Conservation (phyloP, 2,888 invertebrate genomes). For the Cryptocheilus praepositus region DNA sequence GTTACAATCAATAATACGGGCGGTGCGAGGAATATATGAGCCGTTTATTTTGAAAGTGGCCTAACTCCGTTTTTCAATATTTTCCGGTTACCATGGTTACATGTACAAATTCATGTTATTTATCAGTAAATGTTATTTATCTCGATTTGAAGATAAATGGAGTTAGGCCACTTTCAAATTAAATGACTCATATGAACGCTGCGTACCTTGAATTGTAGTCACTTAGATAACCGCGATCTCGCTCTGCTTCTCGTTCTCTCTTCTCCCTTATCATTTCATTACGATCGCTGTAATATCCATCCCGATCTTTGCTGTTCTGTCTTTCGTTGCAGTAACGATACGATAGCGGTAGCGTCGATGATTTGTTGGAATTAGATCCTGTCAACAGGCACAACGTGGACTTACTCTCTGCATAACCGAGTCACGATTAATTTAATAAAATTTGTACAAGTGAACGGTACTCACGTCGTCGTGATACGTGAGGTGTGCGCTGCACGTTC, state of each 20-base stretch:
- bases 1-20: not conserved
- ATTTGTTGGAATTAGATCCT: constrained; percentile 85
- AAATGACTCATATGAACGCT: too few species aligned
- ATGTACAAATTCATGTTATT: too few species aligned
- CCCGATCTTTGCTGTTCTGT: constrained; percentile 81
- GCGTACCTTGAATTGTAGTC: constrained; percentile 86
- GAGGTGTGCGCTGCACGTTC: constrained; percentile 90
- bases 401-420: too few species aligned
- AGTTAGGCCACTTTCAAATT: too few species aligned
- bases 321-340: constrained; percentile 81
- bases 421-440: not conserved
- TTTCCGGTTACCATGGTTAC: too few species aligned
- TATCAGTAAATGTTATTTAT: too few species aligned
- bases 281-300: constrained; percentile 93
- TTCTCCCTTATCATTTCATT: constrained; percentile 86
- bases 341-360: constrained; percentile 88
- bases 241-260: constrained; percentile 82
- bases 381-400: constrained; percentile 37
- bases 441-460: constrained; percentile 56
- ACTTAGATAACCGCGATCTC: constrained; percentile 86
- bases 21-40: not conserved
- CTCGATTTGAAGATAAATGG: too few species aligned
- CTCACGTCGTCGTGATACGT: constrained; percentile 90
- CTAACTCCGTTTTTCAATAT: too few species aligned
- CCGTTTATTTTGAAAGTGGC: too few species aligned